Percentiles rank a stretch among this genome's conserved stretches.
Conservation (phyloP, 2,888 invertebrate genomes). For the Alentia gelatinosa region DNA sequence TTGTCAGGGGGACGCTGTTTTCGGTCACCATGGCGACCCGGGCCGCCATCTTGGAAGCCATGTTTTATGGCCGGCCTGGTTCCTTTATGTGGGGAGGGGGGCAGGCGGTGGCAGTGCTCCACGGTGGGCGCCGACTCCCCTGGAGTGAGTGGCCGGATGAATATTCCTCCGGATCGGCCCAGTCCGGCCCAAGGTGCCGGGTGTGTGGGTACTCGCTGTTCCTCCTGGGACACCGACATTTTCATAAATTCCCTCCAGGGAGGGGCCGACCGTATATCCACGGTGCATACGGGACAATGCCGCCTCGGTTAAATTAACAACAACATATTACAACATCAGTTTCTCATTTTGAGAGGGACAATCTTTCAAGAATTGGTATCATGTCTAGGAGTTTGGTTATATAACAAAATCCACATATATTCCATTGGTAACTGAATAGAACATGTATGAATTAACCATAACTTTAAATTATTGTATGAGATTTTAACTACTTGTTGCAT, state of each 20-base stretch:
- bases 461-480: too few species aligned
- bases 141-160: neutral
- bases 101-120: neutral
- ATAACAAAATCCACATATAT: too few species aligned
- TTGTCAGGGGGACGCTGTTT: slow-evolving; percentile 25
- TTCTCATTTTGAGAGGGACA: too few species aligned
- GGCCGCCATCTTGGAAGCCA: slow-evolving; percentile 33
- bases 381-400: too few species aligned
- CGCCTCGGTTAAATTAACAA: neutral
- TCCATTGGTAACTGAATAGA: too few species aligned
- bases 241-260: slow-evolving; percentile 42
- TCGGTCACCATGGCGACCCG: slow-evolving; percentile 46
- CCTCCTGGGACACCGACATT: slow-evolving; percentile 10
- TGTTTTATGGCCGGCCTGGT: neutral
- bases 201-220: neutral
- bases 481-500: too few species aligned
- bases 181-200: neutral
- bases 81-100: neutral
- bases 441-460: too few species aligned
- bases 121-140: neutral
- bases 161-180: neutral
- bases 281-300: neutral
- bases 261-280: neutral
- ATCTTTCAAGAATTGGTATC: too few species aligned
- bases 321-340: too few species aligned